phyloP scores from a whole-genome alignment of 2,888 invertebrate genomes.

The Xestia c-nigrum region DNA sequence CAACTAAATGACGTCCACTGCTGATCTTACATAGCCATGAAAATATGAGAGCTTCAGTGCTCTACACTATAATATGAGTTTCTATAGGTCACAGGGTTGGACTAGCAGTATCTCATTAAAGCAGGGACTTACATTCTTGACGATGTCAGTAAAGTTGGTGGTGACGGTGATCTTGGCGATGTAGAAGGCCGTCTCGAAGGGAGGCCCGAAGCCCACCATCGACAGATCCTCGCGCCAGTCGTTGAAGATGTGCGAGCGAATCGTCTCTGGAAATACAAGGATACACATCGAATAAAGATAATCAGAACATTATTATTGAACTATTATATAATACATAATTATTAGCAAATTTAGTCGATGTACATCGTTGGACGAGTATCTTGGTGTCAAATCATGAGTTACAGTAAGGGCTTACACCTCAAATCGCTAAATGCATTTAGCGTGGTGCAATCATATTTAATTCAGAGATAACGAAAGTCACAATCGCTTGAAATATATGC shows the following conservation, averaged over 20 bases:
- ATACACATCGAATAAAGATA: too few relatives aligned
- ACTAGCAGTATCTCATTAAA: not conserved
- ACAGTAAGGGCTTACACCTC: too few relatives aligned
- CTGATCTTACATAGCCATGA: not conserved
- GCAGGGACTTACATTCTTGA: conserved; percentile 86
- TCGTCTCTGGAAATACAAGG: conserved; percentile 79
- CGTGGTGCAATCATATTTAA: too few relatives aligned
- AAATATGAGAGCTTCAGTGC: not conserved
- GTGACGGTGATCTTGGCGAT: conserved; percentile 91
- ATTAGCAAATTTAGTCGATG: too few relatives aligned
- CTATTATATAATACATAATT: too few relatives aligned
- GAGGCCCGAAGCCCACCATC: conserved; percentile 88
- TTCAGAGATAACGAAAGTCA: too few relatives aligned
- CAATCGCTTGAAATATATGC: too few relatives aligned
- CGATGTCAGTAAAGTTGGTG: conserved; percentile 82
- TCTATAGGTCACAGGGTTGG: not conserved
- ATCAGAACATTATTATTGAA: too few relatives aligned
- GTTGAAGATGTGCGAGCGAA: conserved; percentile 83
- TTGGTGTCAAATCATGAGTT: too few relatives aligned
- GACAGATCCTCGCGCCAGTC: conserved; percentile 87
- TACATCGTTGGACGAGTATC: too few relatives aligned
- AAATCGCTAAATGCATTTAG: too few relatives aligned
- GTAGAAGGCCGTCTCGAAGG: conserved; percentile 93
- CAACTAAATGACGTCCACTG: too few relatives aligned
- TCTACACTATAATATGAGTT: not conserved